Conservation (phyloP, 2,113 vertebrate species). For the Aegithalos caudatus region DNA sequence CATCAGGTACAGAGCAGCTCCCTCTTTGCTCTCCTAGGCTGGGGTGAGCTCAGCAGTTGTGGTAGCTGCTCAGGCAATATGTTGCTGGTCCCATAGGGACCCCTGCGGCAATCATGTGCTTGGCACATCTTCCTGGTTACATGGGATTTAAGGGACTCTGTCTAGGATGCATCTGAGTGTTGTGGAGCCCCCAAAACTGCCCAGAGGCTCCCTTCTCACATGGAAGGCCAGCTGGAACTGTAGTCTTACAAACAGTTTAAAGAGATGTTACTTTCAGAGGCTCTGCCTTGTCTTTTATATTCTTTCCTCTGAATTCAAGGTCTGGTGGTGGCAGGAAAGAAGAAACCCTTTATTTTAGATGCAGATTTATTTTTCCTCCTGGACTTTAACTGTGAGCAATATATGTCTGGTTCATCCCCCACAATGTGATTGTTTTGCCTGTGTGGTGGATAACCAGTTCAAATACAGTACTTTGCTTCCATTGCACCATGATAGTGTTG, state of each 20-base stretch:
- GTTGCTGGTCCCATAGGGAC: rapidly evolving
- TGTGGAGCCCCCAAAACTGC: not conserved
- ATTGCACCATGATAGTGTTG: rapidly evolving
- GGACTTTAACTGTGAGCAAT: not conserved
- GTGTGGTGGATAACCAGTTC: not conserved
- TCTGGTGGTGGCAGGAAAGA: not conserved
- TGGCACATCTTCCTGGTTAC: not conserved
- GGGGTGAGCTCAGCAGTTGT: not conserved
- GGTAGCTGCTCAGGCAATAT: rapidly evolving
- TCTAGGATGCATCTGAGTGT: not conserved
- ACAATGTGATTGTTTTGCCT: not conserved
- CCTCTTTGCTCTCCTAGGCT: not conserved
- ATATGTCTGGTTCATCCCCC: not conserved
- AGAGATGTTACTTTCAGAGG: not conserved
- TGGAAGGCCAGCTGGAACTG: not conserved
- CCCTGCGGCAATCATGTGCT: rapidly evolving
- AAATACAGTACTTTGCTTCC: not conserved
- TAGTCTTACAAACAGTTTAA: not conserved
- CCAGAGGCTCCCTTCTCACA: not conserved
- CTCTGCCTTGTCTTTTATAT: not conserved
- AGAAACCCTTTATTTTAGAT: not conserved
- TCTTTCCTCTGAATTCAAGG: rapidly evolving
- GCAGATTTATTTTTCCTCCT: not conserved
- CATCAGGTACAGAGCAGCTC: not conserved
- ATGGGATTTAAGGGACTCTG: not conserved